Evolutionary conservation across 1,140 invertebrate species (phyloP).

Genomic region (Portunus trituberculatus): DNA sequence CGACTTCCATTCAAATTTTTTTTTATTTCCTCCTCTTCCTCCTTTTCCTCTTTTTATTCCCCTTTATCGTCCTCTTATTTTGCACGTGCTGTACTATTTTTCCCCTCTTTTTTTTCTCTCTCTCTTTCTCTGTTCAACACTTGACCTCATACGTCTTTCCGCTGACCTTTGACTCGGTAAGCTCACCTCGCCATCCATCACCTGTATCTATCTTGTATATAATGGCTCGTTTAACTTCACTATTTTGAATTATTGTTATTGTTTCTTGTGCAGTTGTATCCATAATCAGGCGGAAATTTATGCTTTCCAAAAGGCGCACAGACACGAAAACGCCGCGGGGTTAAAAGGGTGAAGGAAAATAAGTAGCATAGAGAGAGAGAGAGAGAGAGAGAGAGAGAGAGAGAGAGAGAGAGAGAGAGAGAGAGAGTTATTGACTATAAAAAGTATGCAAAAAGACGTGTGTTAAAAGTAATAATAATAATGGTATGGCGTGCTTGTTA

Average conservation of each 20-base stretch:
- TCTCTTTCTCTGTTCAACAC: neutral
- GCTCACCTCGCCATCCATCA: neutral
- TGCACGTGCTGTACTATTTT: neutral
- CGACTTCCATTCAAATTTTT: too few species aligned
- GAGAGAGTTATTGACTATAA: neutral
- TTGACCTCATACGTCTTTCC: neutral
- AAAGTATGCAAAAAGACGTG: too few species aligned
- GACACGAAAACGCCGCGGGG: neutral
- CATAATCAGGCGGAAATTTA: slow-evolving; percentile 22
- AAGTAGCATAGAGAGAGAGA: neutral
- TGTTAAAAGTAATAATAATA: neutral
- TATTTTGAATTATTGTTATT: slow-evolving; percentile 17
- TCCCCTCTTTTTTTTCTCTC: neutral
- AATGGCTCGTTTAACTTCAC: slow-evolving; percentile 8
- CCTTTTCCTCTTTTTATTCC: neutral
- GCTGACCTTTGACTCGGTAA: neutral
- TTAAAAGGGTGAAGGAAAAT: neutral
- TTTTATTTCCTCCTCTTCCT: too few species aligned
- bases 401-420: neutral
- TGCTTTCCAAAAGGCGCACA: neutral
- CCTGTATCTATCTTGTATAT: slow-evolving; percentile 23
- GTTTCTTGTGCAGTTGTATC: slow-evolving; percentile 13
- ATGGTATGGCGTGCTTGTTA: neutral
- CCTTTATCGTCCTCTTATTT: neutral
- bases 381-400: neutral